phyloP scores from a whole-genome alignment of 2,888 invertebrate genomes.

The Drosophila pseudotalamancana region DNA sequence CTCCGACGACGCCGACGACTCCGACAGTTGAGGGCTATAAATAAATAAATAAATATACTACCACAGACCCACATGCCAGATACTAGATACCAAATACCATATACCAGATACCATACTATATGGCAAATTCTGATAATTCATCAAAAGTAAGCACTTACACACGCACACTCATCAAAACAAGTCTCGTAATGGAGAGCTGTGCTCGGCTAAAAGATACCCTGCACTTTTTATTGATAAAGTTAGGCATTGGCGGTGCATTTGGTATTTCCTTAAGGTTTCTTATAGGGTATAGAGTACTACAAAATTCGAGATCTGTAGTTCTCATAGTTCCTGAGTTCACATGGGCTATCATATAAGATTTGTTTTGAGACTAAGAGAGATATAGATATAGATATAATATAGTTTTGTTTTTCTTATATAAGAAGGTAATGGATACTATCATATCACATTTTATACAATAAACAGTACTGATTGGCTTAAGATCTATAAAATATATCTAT shows the following conservation, averaged over 20 bases:
- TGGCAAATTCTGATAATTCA: conserved; percentile 71
- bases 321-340: not conserved
- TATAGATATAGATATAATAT: no score
- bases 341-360: not conserved
- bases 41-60: conserved; percentile 42
- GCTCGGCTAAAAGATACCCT: not conserved
- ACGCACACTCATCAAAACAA: conserved; percentile 6
- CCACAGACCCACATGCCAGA: conserved; percentile 27
- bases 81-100: conserved; percentile 30
- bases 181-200: not conserved
- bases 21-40: conserved; percentile 43
- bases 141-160: conserved; percentile 43
- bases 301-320: not conserved
- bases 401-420: no score
- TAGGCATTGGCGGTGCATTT: no score
- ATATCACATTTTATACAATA: no score
- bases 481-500: no score
- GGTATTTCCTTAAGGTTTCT: no score
- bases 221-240: no score
- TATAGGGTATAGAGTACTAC: no score
- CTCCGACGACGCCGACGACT: no score
- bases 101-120: conserved; percentile 41
- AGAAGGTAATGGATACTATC: no score
- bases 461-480: no score
- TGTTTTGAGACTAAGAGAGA: no score